Evolutionary conservation across 2,797 vertebrate species (phyloP).

Genomic region (Ficedula albicollis): DNA sequence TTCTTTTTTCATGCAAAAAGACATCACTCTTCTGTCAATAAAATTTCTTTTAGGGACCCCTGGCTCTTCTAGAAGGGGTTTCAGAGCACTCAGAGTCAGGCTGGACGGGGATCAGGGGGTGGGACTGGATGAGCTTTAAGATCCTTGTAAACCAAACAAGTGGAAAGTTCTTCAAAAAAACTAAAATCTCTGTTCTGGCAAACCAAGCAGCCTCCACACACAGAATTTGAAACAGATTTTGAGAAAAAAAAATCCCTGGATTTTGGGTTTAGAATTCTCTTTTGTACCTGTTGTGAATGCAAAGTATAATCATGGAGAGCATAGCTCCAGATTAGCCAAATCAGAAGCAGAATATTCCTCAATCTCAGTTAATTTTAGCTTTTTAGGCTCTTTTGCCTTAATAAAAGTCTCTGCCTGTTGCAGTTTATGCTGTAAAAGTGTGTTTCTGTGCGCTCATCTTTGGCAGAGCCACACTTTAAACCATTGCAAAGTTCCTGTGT

Average conservation of each 20-base stretch:
- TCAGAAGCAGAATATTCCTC: background rate
- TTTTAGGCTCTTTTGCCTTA: background rate
- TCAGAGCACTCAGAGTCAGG: background rate
- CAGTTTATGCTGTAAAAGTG: background rate
- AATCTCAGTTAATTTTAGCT: background rate
- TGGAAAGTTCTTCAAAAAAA: background rate
- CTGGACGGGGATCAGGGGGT: background rate
- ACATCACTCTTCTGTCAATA: background rate
- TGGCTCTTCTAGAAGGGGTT: background rate
- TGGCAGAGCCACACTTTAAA: background rate
- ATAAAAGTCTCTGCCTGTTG: background rate
- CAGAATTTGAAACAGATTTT: background rate
- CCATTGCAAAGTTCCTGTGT: background rate
- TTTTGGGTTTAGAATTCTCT: background rate
- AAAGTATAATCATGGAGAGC: background rate
- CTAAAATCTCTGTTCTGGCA: accelerated
- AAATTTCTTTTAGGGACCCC: background rate
- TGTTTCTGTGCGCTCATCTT: background rate
- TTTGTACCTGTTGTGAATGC: background rate
- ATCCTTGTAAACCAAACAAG: background rate
- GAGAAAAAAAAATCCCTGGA: background rate
- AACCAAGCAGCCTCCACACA: background rate
- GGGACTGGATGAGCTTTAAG: background rate
- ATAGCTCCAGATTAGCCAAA: background rate
- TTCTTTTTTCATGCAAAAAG: background rate